phyloP scores from a whole-genome alignment of 2,113 vertebrate genomes.

The Andinoacara biseriatus region DNA sequence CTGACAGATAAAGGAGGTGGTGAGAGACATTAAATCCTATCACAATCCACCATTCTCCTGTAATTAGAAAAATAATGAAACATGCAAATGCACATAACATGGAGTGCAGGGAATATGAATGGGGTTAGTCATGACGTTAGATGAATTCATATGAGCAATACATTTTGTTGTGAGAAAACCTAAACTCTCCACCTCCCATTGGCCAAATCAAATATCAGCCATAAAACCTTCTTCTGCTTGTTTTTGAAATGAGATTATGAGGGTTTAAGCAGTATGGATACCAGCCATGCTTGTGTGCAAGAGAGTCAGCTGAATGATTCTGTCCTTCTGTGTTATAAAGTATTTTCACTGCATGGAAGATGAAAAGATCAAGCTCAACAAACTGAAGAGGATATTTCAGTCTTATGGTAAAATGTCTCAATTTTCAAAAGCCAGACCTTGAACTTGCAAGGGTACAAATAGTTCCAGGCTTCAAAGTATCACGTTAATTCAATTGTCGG shows the following conservation, averaged over 20 bases:
- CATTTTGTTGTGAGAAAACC: constrained; percentile 19
- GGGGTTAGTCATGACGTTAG: constrained; percentile 53
- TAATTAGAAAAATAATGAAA: constrained; percentile 76
- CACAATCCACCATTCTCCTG: constrained; percentile 60
- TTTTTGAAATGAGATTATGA: background rate
- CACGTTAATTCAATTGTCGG: constrained; percentile 60
- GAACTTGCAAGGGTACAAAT: constrained; percentile 74
- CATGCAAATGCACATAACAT: constrained; percentile 51
- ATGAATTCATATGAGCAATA: constrained; percentile 37
- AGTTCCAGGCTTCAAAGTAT: constrained; percentile 62
- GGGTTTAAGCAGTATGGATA: background rate
- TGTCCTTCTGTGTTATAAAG: constrained; percentile 33
- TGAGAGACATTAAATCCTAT: constrained; percentile 71
- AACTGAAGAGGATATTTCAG: constrained; percentile 72
- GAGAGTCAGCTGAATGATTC: background rate
- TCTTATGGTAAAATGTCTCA: constrained; percentile 69
- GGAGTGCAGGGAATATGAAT: constrained; percentile 49
- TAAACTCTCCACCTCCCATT: background rate
- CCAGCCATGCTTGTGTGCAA: constrained; percentile 1
- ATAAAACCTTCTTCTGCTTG: background rate
- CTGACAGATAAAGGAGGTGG: constrained; percentile 55
- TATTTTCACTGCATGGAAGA: constrained; percentile 46
- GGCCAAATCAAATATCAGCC: background rate
- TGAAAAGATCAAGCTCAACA: constrained; percentile 67
- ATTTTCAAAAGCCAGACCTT: constrained; percentile 73